Percentiles rank a stretch among this genome's conserved stretches.
Conservation (phyloP, 2,888 invertebrate species). For the Plusia festucae region DNA sequence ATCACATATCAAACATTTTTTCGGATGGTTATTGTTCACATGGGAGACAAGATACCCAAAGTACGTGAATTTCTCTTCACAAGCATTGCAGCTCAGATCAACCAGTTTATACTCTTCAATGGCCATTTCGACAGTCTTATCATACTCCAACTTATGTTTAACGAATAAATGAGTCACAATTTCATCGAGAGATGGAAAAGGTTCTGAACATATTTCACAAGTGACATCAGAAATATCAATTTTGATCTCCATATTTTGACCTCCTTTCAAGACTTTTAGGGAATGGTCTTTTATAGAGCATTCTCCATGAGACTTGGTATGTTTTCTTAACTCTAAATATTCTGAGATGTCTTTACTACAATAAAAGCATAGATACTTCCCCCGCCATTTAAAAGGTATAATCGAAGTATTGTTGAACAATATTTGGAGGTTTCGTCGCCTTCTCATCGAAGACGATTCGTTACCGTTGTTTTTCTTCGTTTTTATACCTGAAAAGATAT, state of each 20-base stretch:
- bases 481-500: constrained; percentile 83
- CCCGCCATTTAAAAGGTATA: constrained; percentile 87
- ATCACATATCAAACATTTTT: constrained; percentile 83
- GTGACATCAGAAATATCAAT: constrained; percentile 78
- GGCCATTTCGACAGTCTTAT: constrained; percentile 80
- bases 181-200: constrained; percentile 68
- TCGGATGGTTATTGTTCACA: constrained; percentile 81
- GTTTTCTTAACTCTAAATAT: constrained; percentile 75
- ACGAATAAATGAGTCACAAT: constrained; percentile 73
- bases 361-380: constrained; percentile 84
- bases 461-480: constrained; percentile 76
- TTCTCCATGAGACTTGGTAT: constrained; percentile 79
- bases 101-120: constrained; percentile 79
- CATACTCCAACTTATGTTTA: constrained; percentile 78
- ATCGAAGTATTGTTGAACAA: constrained; percentile 84
- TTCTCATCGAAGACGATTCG: constrained; percentile 82
- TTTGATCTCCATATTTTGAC: constrained; percentile 85
- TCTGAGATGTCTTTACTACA: constrained; percentile 80
- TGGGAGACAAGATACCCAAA: constrained; percentile 84
- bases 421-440: constrained; percentile 81
- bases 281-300: constrained; percentile 82
- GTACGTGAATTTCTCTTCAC: constrained; percentile 79
- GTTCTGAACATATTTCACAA: constrained; percentile 78
- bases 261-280: constrained; percentile 81
- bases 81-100: constrained; percentile 76